Base-by-base conservation (phyloP, 2,113 vertebrate genomes). In the Coreoperca whiteheadi region DNA sequence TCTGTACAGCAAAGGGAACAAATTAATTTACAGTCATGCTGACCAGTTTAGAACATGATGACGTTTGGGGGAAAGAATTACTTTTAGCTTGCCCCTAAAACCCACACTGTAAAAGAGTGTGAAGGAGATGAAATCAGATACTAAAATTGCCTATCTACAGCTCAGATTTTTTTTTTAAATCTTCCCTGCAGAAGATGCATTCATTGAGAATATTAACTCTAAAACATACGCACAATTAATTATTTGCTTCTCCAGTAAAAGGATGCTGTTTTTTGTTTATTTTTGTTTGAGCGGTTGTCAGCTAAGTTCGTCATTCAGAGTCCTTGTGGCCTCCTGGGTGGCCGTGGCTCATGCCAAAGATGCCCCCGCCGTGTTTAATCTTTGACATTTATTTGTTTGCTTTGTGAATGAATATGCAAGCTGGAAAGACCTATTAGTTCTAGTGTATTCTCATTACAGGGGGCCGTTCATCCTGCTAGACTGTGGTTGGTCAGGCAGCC, bases 351-450 rank as follows among this genome's bases (percentile, higher is more conserved):
- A 23, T 43, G 91, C 92, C 94, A 95, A 94, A 79, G 91, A 92
- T 93, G 91, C 89, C 86, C 84, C 85, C n/a, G 46, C 68, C 51
- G 41, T 94, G 91, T 96, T 95, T 94, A 93, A 92, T 94, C 92
- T 88, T 68, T 57, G 70, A 87, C 81, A 86, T 94, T 92, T 95
- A 93, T 94, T 96, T 94, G 91, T 95, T 94, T 95, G 91, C 85
- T 78, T 92, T 94, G 72, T 78, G 91, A 88, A 93, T 90, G 89
- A 95, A 94, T 94, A 94, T 93, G 93, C 91, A 92, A 76, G 81
- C 86, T 93, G 91, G 93, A 94, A 95, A 94, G 77, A 78, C 83
- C 71, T 82, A 93, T 95, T 89, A 87, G 87, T 83, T 88, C 86
- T 50, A 84, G 86, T 79, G 90, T 77, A 76, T 91, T 90, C 86